Conservation (phyloP, 2,113 vertebrate species). For the Tylochromis polylepis region DNA sequence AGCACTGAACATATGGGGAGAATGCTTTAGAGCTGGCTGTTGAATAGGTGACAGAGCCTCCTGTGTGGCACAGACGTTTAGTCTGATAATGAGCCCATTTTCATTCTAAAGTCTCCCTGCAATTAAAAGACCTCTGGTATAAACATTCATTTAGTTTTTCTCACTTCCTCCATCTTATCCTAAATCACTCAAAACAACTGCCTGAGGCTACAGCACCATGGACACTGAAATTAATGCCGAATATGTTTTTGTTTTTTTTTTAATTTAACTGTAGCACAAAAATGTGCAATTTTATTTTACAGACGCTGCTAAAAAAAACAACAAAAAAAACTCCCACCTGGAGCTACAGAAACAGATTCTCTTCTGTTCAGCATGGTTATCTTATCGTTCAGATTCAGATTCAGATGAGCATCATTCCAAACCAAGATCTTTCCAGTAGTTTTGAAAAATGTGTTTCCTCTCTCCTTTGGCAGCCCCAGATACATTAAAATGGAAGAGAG, state of each 20-base stretch:
- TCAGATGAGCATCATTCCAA: conserved; percentile 39
- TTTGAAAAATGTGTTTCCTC: conserved; percentile 33
- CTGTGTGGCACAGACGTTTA: conserved; percentile 54
- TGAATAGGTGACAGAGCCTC: conserved; percentile 36
- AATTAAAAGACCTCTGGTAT: conserved; percentile 44
- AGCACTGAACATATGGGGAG: neutral
- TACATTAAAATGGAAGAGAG: conserved; percentile 34
- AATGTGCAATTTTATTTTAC: neutral
- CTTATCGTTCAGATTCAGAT: conserved; percentile 34
- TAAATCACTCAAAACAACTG: conserved; percentile 42
- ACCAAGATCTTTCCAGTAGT: conserved; percentile 20
- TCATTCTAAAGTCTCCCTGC: conserved; percentile 48
- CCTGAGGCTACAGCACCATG: neutral
- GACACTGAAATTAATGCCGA: conserved; percentile 12
- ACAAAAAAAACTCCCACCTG: neutral
- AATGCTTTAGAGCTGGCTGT: neutral
- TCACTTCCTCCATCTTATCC: conserved; percentile 35
- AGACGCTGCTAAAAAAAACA: neutral
- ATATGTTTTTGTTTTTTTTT: too few relatives aligned
- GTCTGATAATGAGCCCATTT: conserved; percentile 53
- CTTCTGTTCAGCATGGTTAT: neutral
- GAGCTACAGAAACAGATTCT: neutral
- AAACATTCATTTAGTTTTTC: conserved; percentile 58
- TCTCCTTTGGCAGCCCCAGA: neutral
- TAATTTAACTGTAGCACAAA: conserved; percentile 13